Conservation (phyloP, 2,797 vertebrate species). For the Jordanella pulchra region DNA sequence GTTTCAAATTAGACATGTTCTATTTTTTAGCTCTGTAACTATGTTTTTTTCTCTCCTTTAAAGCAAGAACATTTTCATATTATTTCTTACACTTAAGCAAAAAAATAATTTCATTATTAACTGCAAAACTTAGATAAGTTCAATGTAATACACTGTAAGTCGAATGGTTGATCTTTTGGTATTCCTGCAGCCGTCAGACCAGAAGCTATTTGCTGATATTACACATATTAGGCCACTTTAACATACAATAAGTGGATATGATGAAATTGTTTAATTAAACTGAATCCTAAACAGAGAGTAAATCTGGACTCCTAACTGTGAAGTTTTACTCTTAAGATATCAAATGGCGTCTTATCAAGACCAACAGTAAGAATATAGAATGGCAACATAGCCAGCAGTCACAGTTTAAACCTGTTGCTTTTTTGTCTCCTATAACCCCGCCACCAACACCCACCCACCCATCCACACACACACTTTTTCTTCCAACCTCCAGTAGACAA, state of each 20-base stretch:
- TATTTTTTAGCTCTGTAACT: not conserved
- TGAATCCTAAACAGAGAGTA: conserved; percentile 68
- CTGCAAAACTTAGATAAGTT: not conserved
- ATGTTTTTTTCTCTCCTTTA: not conserved
- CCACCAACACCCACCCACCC: not conserved
- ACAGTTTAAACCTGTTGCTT: conserved; percentile 74
- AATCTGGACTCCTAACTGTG: conserved; percentile 76
- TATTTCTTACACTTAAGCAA: not conserved
- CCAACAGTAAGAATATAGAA: conserved; percentile 54
- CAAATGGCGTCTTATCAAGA: conserved; percentile 71
- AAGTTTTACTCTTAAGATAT: conserved; percentile 72
- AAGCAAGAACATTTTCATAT: not conserved
- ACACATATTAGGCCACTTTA: conserved; percentile 20
- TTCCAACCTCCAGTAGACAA: conserved; percentile 72
- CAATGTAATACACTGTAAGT: not conserved
- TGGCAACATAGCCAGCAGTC: conserved; percentile 55
- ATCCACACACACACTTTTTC: conserved; percentile 37
- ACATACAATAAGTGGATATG: conserved; percentile 48
- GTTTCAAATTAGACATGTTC: not conserved
- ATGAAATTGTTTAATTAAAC: conserved; percentile 69
- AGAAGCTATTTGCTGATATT: conserved; percentile 16
- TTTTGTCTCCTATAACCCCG: conserved; percentile 63
- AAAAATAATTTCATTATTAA: not conserved
- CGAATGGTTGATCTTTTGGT: not conserved
- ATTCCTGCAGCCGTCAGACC: not conserved